phyloP scores from a whole-genome alignment of 2,113 vertebrate genomes.

The Phaethon lepturus region DNA sequence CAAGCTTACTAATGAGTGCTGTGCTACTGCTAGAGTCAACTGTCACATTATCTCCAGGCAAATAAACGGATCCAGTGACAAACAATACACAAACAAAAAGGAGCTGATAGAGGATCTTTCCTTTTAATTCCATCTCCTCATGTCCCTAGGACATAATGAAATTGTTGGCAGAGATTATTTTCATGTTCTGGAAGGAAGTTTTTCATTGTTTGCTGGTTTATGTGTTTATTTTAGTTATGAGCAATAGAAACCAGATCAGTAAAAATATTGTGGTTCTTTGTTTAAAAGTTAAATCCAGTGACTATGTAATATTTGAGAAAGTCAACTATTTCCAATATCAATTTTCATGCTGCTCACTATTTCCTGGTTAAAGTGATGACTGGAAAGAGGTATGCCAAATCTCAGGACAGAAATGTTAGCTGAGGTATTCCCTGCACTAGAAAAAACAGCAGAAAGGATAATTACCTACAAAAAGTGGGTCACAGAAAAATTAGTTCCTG shows the following conservation, averaged over 20 bases:
- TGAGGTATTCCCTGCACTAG: neutral
- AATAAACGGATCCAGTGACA: constrained; percentile 74
- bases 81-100: constrained; percentile 74
- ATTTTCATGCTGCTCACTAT: neutral
- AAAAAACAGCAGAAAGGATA: neutral
- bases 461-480: constrained; percentile 12
- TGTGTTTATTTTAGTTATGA: neutral
- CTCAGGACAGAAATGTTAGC: neutral
- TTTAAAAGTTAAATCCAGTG: neutral
- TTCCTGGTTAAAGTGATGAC: neutral
- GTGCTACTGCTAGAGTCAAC: constrained; percentile 75
- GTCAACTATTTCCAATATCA: neutral
- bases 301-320: neutral
- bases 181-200: neutral
- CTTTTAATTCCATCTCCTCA: constrained; percentile 37
- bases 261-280: neutral
- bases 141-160: constrained; percentile 41
- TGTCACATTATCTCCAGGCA: constrained; percentile 78
- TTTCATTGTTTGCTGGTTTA: neutral
- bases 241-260: neutral
- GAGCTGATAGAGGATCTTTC: constrained; percentile 66
- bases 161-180: neutral
- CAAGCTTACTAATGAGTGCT: constrained; percentile 78
- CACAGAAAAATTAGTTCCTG: constrained; percentile 7
- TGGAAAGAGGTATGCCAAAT: neutral